A percentile compares a stretch with the other conserved stretches of the same genome.
These are phyloP conservation scores for Parazoanthus swiftii DNA, from an alignment of 92 coral and sea anemone genomes.

Conservation along the genomic window DNA sequence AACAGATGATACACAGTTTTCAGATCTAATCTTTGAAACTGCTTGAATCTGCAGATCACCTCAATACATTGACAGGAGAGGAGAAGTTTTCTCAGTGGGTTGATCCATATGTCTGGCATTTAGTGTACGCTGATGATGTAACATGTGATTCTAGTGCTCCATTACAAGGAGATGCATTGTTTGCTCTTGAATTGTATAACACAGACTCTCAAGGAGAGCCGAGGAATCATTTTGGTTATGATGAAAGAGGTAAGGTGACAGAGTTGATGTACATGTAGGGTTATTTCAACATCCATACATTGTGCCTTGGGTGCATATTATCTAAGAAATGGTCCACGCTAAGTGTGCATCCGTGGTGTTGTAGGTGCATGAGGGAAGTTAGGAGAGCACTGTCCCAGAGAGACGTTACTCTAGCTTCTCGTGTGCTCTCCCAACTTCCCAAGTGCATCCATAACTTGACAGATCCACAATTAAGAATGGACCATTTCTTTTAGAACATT, in stretches of 20 bases:
- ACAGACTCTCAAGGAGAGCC: constrained; percentile 83
- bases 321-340: too few relatives aligned
- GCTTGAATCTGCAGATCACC: constrained; percentile 57
- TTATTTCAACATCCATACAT: not conserved
- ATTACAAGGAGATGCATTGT: constrained; percentile 61
- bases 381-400: too few relatives aligned
- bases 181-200: constrained; percentile 75
- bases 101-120: constrained; percentile 81
- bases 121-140: constrained; percentile 77
- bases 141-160: constrained; percentile 79
- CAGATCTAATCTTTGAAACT: not conserved
- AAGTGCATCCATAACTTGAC: too few relatives aligned
- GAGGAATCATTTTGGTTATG: constrained; percentile 83
- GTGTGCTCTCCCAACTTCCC: too few relatives aligned
- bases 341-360: too few relatives aligned
- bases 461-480: too few relatives aligned
- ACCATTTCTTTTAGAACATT: too few relatives aligned
- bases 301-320: not conserved
- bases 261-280: not conserved
- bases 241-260: constrained; percentile 69
- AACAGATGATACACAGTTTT: too few relatives aligned
- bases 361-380: too few relatives aligned
- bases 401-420: too few relatives aligned
- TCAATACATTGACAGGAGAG: constrained; percentile 59
- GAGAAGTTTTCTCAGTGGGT: constrained; percentile 78